Evolutionary conservation across 2,113 vertebrate species (phyloP).

Genomic region (Clarias macrocephalus): DNA sequence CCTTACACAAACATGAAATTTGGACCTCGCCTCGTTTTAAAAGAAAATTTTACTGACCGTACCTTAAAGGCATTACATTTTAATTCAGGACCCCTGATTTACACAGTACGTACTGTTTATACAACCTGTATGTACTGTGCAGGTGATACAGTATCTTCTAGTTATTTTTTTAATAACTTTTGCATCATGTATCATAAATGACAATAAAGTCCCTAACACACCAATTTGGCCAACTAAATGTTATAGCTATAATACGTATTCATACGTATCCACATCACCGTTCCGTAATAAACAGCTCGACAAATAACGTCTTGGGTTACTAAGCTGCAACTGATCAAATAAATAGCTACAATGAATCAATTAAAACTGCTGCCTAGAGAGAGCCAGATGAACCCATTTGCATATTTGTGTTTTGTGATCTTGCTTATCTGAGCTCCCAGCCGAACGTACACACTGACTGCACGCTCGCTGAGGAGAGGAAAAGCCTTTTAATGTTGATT

Average conservation of each 20-base stretch:
- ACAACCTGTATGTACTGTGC: background rate
- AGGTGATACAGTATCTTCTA: background rate
- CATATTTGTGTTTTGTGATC: constrained; percentile 61
- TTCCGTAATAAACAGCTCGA: constrained; percentile 59
- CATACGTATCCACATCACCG: constrained; percentile 10
- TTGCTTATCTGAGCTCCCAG: constrained; percentile 51
- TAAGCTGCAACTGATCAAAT: constrained; percentile 64
- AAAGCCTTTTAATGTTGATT: constrained; percentile 51
- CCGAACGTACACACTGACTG: constrained; percentile 36
- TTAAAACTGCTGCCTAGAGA: constrained; percentile 63
- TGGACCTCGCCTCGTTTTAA: too few species aligned
- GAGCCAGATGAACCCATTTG: constrained; percentile 65
- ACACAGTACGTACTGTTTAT: background rate
- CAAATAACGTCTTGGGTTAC: constrained; percentile 66
- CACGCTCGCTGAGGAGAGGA: constrained; percentile 41
- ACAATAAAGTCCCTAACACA: background rate
- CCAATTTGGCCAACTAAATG: background rate
- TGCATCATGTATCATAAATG: background rate
- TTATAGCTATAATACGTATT: background rate
- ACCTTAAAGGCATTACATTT: too few species aligned
- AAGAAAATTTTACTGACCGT: too few species aligned
- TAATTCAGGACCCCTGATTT: too few species aligned
- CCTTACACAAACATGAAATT: too few species aligned
- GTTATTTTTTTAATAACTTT: background rate
- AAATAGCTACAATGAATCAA: constrained; percentile 70